phyloP scores from a whole-genome alignment of 1,140 invertebrate genomes.

The Heliconius nattereri region DNA sequence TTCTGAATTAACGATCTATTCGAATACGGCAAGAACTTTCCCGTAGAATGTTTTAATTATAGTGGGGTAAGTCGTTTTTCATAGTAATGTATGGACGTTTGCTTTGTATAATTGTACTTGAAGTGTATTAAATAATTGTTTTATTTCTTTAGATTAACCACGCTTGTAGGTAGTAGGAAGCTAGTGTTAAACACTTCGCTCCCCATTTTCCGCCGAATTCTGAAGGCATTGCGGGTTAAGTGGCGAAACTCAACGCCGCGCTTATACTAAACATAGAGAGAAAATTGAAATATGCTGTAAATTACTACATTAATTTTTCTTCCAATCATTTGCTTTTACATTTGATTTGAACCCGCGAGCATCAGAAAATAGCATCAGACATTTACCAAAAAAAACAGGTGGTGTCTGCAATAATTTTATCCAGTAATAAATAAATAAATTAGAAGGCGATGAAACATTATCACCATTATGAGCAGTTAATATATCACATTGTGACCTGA shows the following conservation, averaged over 20 bases:
- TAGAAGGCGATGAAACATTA: background rate
- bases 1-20: background rate
- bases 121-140: too few relatives aligned
- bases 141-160: background rate
- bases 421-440: slow-evolving; percentile 13
- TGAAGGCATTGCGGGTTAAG: too few relatives aligned
- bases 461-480: background rate
- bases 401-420: background rate
- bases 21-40: background rate
- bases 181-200: background rate
- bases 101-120: background rate
- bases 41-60: background rate
- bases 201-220: background rate
- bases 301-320: too few relatives aligned
- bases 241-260: too few relatives aligned
- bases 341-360: too few relatives aligned
- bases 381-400: too few relatives aligned
- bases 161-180: background rate
- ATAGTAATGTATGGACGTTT: background rate
- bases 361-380: too few relatives aligned
- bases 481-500: slow-evolving; percentile 9
- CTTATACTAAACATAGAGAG: too few relatives aligned
- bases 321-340: too few relatives aligned
- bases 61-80: background rate
- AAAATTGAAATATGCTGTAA: too few relatives aligned